A percentile compares a stretch with the other conserved stretches of the same genome.
Evolutionary conservation across 2,797 vertebrate species (phyloP).

Genomic region (Tenualosa thibaudeaui): DNA sequence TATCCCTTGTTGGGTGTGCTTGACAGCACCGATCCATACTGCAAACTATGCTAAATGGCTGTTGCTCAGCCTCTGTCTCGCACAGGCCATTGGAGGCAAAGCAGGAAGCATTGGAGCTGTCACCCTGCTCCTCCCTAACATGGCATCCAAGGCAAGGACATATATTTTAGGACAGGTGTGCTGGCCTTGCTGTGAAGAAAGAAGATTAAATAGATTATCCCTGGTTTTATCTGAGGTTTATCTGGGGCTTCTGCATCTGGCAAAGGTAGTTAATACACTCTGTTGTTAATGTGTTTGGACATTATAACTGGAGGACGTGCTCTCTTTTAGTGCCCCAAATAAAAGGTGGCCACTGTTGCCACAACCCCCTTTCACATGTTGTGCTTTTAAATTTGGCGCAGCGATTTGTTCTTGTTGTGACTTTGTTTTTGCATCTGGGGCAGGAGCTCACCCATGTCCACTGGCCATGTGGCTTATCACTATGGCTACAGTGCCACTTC

Average conservation of each 20-base stretch:
- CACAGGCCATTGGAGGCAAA: conserved; percentile 42
- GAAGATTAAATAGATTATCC: background rate
- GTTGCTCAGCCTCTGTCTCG: conserved; percentile 59
- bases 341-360: background rate
- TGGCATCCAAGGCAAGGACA: conserved; percentile 18
- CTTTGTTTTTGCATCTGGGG: background rate
- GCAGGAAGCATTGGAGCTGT: background rate
- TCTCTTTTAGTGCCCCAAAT: background rate
- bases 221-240: background rate
- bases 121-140: conserved; percentile 27
- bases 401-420: background rate
- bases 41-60: conserved; percentile 47
- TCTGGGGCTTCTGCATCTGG: background rate
- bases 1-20: background rate
- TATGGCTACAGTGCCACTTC: background rate
- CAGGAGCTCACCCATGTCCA: background rate
- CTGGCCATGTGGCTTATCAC: background rate
- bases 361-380: background rate
- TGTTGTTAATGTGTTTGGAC: background rate
- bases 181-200: background rate
- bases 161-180: conserved; percentile 4
- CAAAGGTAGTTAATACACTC: background rate
- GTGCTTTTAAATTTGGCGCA: background rate
- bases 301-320: background rate
- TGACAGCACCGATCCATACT: conserved; percentile 1